Evolutionary conservation across 2,888 invertebrate species (phyloP), one percentile per base, ranked within the genome.

Genomic region (Pyrgus malvae): DNA sequence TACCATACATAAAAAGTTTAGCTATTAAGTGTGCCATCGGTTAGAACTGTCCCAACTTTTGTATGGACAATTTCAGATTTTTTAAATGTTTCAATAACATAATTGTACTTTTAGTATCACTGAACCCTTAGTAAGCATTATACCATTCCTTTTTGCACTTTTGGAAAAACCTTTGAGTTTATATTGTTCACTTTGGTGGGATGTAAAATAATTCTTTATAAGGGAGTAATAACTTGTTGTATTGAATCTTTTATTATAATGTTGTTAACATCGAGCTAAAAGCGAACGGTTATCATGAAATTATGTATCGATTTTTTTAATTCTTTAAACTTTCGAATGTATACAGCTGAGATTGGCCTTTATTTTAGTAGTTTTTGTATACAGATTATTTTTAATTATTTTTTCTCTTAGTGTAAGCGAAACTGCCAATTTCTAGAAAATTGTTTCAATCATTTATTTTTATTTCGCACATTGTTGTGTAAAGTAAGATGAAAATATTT

Each of bases 391-490:
- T 51, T 51, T 44, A 37, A 7, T 49, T 41, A 14, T 37, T 44
- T 49, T 51, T 9, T 37, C 19, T 9, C 37, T 37, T 27, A 44
- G 33, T 51, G 27, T 51, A 51, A 51, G 51, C 51, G 12, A 29
- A 44, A 51, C 44, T 51, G 44, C 44, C 51, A 42, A 51, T 42
- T 42, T 21, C 45, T 46, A 46, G 21, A 46, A 46, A 37, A 35
- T 27, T 21, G n/a, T 35, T 23, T 17, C 14, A 46, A 51, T 41
- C 12, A 8, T 46, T 38, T 12, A 33, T 25, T 50, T 48, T 54
- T 56, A 23, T 41, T 29, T 54, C 35, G 38, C 41, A 55, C 29
- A 21, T 27, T 51, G 17, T 19, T 44, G 31, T 49, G 44, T 19
- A 42, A 50, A 35, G 25, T 50, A 42, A 42, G 27, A 23, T 23